phyloP scores from a whole-genome alignment of 2,888 invertebrate genomes.

The Zelleria hepariella region DNA sequence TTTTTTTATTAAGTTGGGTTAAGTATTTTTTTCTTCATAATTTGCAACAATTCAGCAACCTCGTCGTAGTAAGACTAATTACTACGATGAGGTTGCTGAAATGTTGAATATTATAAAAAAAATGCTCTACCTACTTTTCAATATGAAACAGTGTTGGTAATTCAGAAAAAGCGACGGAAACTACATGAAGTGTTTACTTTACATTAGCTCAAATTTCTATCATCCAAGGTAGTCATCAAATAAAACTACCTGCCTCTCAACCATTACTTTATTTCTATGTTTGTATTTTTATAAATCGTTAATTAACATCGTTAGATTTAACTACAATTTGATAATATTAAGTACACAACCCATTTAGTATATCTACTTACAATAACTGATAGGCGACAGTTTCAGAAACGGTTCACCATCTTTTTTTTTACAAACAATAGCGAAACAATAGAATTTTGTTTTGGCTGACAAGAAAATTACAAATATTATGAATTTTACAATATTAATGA shows the following conservation, averaged over 20 bases:
- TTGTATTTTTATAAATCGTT: constrained; percentile 52
- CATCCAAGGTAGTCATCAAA: neutral
- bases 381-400: constrained; percentile 20
- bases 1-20: too few species aligned
- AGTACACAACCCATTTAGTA: constrained; percentile 62
- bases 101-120: too few species aligned
- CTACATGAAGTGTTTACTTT: neutral
- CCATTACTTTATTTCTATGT: constrained; percentile 39
- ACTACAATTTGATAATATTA: constrained; percentile 64
- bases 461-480: constrained; percentile 3
- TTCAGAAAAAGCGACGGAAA: too few species aligned
- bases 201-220: neutral
- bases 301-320: constrained; percentile 55
- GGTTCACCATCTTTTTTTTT: constrained; percentile 1
- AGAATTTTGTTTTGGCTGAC: constrained; percentile 7
- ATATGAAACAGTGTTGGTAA: too few species aligned
- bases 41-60: too few species aligned
- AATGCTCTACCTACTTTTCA: too few species aligned
- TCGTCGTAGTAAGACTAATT: too few species aligned
- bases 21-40: too few species aligned
- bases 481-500: neutral
- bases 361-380: constrained; percentile 43
- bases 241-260: constrained; percentile 17
- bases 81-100: too few species aligned
- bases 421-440: constrained; percentile 7